Percentiles rank a stretch among this genome's conserved stretches.
Conservation (phyloP, 2,888 invertebrate species). For the Mesorhabditis sp. region DNA sequence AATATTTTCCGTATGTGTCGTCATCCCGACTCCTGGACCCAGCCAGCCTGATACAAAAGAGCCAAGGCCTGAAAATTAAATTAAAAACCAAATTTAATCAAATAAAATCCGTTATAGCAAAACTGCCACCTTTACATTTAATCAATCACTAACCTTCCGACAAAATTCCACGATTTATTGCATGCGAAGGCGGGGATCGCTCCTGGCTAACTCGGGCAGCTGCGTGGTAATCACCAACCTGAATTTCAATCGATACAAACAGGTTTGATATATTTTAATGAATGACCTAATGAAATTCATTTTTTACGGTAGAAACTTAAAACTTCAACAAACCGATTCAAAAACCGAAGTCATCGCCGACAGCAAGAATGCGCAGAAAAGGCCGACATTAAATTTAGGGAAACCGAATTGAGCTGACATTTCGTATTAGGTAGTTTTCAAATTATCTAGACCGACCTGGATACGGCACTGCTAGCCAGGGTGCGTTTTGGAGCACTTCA, state of each 20-base stretch:
- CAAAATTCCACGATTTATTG: conserved; percentile 80
- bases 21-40: conserved; percentile 82
- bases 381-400: conserved; percentile 46
- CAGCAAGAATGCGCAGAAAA: conserved; percentile 48
- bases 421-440: conserved; percentile 8
- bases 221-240: conserved; percentile 75
- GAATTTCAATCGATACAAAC: background rate
- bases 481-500: conserved; percentile 39
- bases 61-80: conserved; percentile 34
- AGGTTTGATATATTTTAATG: background rate
- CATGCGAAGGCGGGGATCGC: conserved; percentile 78
- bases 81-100: background rate
- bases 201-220: conserved; percentile 72
- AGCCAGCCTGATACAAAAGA: conserved; percentile 78
- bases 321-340: conserved; percentile 41
- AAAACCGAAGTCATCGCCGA: conserved; percentile 55
- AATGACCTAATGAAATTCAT: background rate
- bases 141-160: conserved; percentile 69
- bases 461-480: conserved; percentile 49
- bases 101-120: background rate
- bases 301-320: background rate
- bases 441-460: conserved; percentile 34
- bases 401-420: conserved; percentile 47
- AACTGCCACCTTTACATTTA: background rate
- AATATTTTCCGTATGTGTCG: conserved; percentile 84